Evolutionary conservation across 2,888 invertebrate species (phyloP).

Genomic region (Lithodes maja): DNA sequence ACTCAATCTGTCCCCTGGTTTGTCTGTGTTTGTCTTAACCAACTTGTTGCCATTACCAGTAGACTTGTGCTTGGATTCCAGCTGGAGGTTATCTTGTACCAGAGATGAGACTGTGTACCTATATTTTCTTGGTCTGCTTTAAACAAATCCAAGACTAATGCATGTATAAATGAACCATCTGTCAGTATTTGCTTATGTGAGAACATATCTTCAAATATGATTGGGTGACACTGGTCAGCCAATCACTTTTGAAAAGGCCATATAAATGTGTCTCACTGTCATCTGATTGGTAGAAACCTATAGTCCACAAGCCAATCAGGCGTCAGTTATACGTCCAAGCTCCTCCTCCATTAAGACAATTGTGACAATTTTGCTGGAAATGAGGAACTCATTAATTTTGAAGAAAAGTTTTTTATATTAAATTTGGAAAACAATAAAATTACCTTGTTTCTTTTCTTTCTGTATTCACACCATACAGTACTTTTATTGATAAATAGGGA

Average conservation of each 20-base stretch:
- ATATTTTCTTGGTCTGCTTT: constrained; percentile 58
- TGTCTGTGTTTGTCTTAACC: constrained; percentile 48
- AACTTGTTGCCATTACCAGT: constrained; percentile 51
- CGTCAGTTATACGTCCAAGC: constrained; percentile 67
- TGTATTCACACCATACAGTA: constrained; percentile 13
- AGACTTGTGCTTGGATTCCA: constrained; percentile 48
- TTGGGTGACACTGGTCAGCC: constrained; percentile 39
- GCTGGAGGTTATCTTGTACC: constrained; percentile 43
- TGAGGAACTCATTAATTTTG: constrained; percentile 67
- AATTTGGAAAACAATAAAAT: constrained; percentile 68
- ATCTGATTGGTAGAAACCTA: constrained; percentile 57
- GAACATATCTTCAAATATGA: constrained; percentile 51
- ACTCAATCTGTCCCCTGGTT: constrained; percentile 41
- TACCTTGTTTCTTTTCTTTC: constrained; percentile 62
- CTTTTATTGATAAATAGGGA: too few species aligned
- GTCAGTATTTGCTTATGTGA: constrained; percentile 61
- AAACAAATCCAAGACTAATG: constrained; percentile 58
- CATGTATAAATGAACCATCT: constrained; percentile 63
- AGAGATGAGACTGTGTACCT: constrained; percentile 52
- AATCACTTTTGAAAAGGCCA: constrained; percentile 64
- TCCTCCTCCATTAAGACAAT: constrained; percentile 61
- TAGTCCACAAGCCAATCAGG: constrained; percentile 61
- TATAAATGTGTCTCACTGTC: constrained; percentile 64
- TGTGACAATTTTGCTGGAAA: constrained; percentile 61
- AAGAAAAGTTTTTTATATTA: constrained; percentile 63